phyloP scores from a whole-genome alignment of 2,888 invertebrate genomes.

The Lithophane leautieri region DNA sequence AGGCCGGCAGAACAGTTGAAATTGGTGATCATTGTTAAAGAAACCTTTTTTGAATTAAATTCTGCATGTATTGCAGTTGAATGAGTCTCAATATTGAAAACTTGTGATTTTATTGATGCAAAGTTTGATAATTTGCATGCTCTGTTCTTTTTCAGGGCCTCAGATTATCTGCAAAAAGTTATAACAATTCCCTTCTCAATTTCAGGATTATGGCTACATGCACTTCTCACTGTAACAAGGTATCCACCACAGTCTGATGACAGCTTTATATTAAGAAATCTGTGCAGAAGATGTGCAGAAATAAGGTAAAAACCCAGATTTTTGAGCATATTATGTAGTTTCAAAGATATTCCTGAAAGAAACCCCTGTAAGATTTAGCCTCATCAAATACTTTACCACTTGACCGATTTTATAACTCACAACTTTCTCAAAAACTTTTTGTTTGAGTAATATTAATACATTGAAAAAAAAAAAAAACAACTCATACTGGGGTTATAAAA shows the following conservation, averaged over 20 bases:
- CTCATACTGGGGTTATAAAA: neutral
- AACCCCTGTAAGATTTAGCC: neutral
- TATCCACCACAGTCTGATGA: constrained; percentile 92
- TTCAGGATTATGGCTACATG: constrained; percentile 93
- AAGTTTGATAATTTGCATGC: neutral
- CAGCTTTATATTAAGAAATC: constrained; percentile 91
- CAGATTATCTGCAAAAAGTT: neutral
- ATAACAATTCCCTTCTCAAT: constrained; percentile 31
- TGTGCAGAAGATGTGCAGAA: constrained; percentile 91
- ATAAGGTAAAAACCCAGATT: constrained; percentile 82
- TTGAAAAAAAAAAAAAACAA: neutral
- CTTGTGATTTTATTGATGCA: neutral
- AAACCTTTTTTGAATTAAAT: too few relatives aligned
- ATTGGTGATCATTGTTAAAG: neutral
- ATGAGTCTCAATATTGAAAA: neutral
- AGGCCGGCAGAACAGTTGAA: too few relatives aligned
- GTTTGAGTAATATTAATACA: neutral
- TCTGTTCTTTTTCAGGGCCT: neutral
- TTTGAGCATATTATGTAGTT: neutral
- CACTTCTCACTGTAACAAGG: constrained; percentile 91
- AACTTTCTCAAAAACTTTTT: neutral
- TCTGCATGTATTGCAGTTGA: neutral
- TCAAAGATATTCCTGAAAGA: neutral
- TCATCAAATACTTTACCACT: neutral
- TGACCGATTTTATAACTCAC: neutral